Conservation (phyloP, 2,113 vertebrate genomes). For the Podarcis raffonei region DNA sequence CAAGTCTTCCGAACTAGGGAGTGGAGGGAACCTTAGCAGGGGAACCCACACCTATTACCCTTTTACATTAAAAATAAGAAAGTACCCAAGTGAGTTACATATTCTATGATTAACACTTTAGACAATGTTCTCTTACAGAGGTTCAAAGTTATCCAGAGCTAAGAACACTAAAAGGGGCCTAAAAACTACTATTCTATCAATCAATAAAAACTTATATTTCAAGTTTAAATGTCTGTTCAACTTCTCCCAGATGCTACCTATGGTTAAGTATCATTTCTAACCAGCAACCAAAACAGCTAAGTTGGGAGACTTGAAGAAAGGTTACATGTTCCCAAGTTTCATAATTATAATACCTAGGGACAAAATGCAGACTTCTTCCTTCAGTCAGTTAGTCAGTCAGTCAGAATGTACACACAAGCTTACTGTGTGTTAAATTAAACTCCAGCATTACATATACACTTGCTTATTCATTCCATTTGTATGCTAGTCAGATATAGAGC, state of each 20-base stretch:
- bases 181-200: background rate
- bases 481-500: conserved; percentile 41
- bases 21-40: background rate
- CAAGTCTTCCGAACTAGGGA: too few species aligned
- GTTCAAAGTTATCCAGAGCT: background rate
- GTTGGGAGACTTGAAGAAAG: background rate
- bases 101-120: background rate
- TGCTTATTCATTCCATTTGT: conserved; percentile 50
- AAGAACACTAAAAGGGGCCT: background rate
- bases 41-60: background rate
- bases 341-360: conserved; percentile 2
- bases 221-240: background rate
- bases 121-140: background rate
- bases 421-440: background rate
- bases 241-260: background rate
- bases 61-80: background rate
- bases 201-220: background rate
- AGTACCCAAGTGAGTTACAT: background rate
- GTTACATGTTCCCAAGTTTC: background rate
- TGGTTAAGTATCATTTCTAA: background rate
- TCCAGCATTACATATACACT: background rate
- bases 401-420: conserved; percentile 19
- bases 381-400: conserved; percentile 1
- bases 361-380: conserved; percentile 27
- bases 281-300: background rate